Percentiles rank a stretch among this genome's conserved stretches.
Conservation (phyloP, 2,113 vertebrate species). For the Heteronetta atricapilla region DNA sequence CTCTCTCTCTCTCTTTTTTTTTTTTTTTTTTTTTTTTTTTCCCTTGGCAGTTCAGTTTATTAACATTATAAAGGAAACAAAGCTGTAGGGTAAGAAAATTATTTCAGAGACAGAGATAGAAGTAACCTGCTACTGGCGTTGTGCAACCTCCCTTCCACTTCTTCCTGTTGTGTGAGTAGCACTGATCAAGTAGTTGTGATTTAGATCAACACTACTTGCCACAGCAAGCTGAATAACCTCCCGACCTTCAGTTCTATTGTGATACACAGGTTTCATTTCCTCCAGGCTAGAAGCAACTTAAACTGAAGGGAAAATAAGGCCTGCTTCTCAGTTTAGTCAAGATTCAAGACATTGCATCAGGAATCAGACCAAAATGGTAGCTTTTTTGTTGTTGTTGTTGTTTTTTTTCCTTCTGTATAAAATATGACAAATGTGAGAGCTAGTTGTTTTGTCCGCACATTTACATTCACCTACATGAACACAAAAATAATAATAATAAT, state of each 20-base stretch:
- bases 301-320: conserved; percentile 9
- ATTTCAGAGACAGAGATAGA: conserved; percentile 21
- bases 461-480: neutral
- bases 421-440: neutral
- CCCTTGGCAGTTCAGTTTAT: conserved; percentile 22
- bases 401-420: neutral
- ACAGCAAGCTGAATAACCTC: conserved; percentile 55
- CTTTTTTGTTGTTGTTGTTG: neutral
- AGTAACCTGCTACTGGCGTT: neutral
- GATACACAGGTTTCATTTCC: conserved; percentile 37
- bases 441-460: neutral
- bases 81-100: conserved; percentile 25
- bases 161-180: conserved; percentile 33
- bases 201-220: conserved; percentile 53
- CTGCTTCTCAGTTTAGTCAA: neutral
- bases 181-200: conserved; percentile 15
- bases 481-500: too few relatives aligned
- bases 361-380: neutral
- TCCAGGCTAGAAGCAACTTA: neutral
- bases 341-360: neutral
- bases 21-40: neutral
- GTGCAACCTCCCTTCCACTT: conserved; percentile 54
- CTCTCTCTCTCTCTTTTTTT: neutral
- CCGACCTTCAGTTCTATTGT: conserved; percentile 47
- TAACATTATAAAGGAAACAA: conserved; percentile 49